These are phyloP conservation scores for Drosophila conformis DNA, from an alignment of 2,888 invertebrate species.

Conservation along the genomic window DNA sequence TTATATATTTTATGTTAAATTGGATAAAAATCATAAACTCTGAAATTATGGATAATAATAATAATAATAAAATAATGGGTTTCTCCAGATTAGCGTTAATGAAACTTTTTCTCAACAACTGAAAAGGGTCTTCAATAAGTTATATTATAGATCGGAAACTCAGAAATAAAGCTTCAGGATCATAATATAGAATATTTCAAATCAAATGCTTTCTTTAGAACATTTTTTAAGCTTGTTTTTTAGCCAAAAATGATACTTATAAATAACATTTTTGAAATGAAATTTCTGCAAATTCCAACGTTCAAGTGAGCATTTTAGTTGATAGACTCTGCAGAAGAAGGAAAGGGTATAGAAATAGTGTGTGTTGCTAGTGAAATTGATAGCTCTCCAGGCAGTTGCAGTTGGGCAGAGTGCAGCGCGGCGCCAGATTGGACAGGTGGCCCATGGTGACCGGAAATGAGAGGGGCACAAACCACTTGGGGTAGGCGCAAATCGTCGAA, in stretches of 20 bases:
- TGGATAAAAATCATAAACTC: neutral
- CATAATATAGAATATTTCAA: no score
- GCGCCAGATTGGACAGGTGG: slow-evolving; percentile 85
- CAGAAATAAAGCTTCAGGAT: neutral
- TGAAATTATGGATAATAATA: neutral
- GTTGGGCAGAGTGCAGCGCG: slow-evolving; percentile 85
- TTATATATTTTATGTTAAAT: neutral
- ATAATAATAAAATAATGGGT: no score
- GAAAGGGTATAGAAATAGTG: neutral
- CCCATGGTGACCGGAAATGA: slow-evolving; percentile 84
- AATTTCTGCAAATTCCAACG: neutral
- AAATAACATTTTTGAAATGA: no score
- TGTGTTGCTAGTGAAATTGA: slow-evolving; percentile 69
- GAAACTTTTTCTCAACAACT: neutral
- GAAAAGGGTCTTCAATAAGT: neutral
- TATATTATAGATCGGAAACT: neutral
- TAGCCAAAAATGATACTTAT: no score
- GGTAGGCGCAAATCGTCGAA: slow-evolving; percentile 80
- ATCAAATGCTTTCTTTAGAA: no score
- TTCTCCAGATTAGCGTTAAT: neutral
- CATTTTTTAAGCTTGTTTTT: no score
- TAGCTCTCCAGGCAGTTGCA: slow-evolving; percentile 83
- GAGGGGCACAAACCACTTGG: slow-evolving; percentile 84
- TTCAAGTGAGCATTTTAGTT: neutral
- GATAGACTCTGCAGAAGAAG: neutral